phyloP scores from a whole-genome alignment of 1,140 invertebrate species.

The Leptoteleia sp. region DNA sequence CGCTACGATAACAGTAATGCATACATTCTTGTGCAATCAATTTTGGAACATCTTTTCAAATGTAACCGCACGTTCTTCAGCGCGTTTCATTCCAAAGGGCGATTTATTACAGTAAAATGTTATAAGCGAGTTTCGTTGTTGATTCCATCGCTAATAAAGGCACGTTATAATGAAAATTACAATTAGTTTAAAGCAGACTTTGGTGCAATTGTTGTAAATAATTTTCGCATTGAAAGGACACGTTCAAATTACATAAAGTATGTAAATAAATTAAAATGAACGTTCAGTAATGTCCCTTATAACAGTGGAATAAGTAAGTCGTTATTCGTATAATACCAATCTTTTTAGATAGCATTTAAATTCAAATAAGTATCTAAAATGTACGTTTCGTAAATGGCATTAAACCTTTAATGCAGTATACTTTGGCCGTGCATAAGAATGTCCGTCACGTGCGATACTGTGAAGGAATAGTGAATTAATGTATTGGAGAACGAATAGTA shows the following conservation, averaged over 20 bases:
- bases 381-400: slow-evolving; percentile 49
- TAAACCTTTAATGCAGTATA: slow-evolving; percentile 54
- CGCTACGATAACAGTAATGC: slow-evolving; percentile 15
- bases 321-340: too few relatives aligned
- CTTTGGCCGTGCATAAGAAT: slow-evolving; percentile 48
- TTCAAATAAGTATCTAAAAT: slow-evolving; percentile 50
- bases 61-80: slow-evolving; percentile 9
- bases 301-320: too few relatives aligned
- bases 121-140: too few relatives aligned
- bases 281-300: too few relatives aligned
- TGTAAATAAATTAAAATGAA: too few relatives aligned
- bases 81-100: not conserved
- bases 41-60: slow-evolving; percentile 29
- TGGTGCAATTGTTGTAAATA: too few relatives aligned
- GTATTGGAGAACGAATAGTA: slow-evolving; percentile 19
- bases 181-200: too few relatives aligned
- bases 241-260: too few relatives aligned
- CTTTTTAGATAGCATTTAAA: too few relatives aligned
- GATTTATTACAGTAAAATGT: slow-evolving; percentile 10
- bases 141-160: too few relatives aligned
- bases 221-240: too few relatives aligned
- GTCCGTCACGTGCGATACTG: slow-evolving; percentile 52
- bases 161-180: too few relatives aligned
- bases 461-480: slow-evolving; percentile 54
- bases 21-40: slow-evolving; percentile 30